Base-by-base conservation (phyloP, 2,113 vertebrate genomes). In the Coreoperca whiteheadi region DNA sequence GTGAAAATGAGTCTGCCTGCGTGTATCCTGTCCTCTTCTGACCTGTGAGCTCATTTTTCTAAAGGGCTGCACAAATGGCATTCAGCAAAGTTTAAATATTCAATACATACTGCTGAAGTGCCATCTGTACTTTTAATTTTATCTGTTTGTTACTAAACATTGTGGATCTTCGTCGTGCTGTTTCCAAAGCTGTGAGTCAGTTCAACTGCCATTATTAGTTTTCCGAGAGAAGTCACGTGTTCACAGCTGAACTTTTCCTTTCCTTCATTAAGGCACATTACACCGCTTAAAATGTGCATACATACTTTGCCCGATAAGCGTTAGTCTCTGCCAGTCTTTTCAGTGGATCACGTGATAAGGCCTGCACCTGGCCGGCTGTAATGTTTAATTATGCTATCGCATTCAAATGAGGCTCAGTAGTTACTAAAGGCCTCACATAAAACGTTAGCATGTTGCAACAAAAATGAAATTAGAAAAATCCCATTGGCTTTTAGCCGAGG, bases 1-100 rank as follows among this genome's bases (percentile, higher is more conserved):
- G 53, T 56, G 23, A 81, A 75, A 82, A 74, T 37, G 28, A 81
- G 59, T 32, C 54, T 30, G 61, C 8, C 56, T 77, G 65, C 39
- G 48, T 88, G 46, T 53, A 61, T 84, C 74, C 60, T 90, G 81
- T 91, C 83, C 83, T 91, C 72, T 18, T 4, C n/a, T 91, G 86
- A 91, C 88, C 87, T 8, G n/a, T 83, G 85, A 89, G 87, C 77
- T 87, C 37, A 71, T 72, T 85, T 84, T 48, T 68, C 67, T 64
- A 12, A 85, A 86, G 57, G 63, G 6, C 14, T 20, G 9, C 65
- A 72, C 71, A 83, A 74, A 83, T 53, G 21, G 30, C 39, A 74
- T 46, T 16, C 50, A 53, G 73, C 53, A 67, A 73, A 67, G 78
- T 70, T 51, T 51, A 82, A 74, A 65, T 83, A 89, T 87, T 84